Base-by-base conservation (phyloP, 2,888 invertebrate species). In the Plagodis pulveraria region DNA sequence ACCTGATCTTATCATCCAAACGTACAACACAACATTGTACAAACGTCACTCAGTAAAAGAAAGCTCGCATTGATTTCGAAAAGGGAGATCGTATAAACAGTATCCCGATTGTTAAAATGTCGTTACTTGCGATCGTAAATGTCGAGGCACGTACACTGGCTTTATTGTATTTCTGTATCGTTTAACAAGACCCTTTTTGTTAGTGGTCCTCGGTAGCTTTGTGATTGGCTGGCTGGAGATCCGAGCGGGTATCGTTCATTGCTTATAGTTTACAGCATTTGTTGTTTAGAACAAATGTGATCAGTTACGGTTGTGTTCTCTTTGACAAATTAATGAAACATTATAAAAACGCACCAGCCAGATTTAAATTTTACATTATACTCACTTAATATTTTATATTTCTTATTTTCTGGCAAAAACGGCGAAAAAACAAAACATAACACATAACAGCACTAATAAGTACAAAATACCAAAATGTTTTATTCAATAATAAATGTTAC, bases 141-240 rank as follows among this genome's bases (percentile, higher is more conserved):
- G 66, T 69, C 42, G 65, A 65, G 62, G 51, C 66, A 66, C 66
- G 66, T 65, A 66, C 64, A 65, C 40, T 51, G 62, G 62, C 57
- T 66, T 66, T 66, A 66, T 65, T 63, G 66, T 66, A 60, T 62
- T 66, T 66, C 65, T 69, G 69, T 69, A 66, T 66, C 66, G 69
- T 66, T 69, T 66, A 69, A 69, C 69, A 62, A 58, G 58, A 49
- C 61, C 53, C 60, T 63, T 65, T 63, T 59, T 64, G 63, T 65
- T 62, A 57, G 53, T 54, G 51, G 59, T 47, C 53, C 32, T 33
- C 22, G 62, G 62, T 49, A 44, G 63, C 48, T 58, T 33, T 52
- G 51, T 62, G 66, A 68, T 68, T 68, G 66, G 64, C 36, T 41
- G 48, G 10, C 50, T 40, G 43, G 33, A 54, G 49, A 49, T 53